Base-by-base conservation (phyloP, 2,113 vertebrate genomes). In the Urocolius indicus region DNA sequence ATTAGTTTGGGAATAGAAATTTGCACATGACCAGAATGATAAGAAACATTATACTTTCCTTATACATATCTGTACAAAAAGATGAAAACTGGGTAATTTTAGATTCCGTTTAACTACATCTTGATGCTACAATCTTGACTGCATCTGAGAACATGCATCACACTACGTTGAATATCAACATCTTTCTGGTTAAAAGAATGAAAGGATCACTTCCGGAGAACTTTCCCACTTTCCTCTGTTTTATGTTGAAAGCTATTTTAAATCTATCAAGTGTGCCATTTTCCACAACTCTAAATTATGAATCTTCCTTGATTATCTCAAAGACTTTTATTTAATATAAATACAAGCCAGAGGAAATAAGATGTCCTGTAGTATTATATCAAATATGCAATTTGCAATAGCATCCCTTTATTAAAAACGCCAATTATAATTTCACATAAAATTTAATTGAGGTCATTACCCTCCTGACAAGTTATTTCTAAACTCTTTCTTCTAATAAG, bases 381-480 rank as follows among this genome's bases (percentile, higher is more conserved):
- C 86, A 97, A 97, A 97, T 93, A 96, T 71, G 93, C 49, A 96
- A 96, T 98, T 97, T 97, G 90, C 89, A 96, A 94, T 89, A 95
- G 52, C 87, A 91, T 96, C 97, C 77, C 87, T 97, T 98, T 97
- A 97, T 98, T 98, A 98, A 97, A 98, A 97, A 95, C 16, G 81
- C 97, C 97, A 98, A 97, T 98, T 98, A 98, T 92, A 94, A 96
- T 97, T 98, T 97, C 97, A 97, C 97, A 98, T 97, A 96, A 98
- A 97, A 97, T 96, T 97, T 98, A 98, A 98, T 98, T 98, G 98
- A 98, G 98, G 98, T 97, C 97, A 97, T 96, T 97, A 97, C 93
- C 97, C 96, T 97, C 41, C 69, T 97, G 97, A 97, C 82, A 98
- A 97, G 91, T 97, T 98, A 97, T 97, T 98, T 97, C 85, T 92